phyloP scores from a whole-genome alignment of 1,140 invertebrate species.

The Meloidogyne hapla region DNA sequence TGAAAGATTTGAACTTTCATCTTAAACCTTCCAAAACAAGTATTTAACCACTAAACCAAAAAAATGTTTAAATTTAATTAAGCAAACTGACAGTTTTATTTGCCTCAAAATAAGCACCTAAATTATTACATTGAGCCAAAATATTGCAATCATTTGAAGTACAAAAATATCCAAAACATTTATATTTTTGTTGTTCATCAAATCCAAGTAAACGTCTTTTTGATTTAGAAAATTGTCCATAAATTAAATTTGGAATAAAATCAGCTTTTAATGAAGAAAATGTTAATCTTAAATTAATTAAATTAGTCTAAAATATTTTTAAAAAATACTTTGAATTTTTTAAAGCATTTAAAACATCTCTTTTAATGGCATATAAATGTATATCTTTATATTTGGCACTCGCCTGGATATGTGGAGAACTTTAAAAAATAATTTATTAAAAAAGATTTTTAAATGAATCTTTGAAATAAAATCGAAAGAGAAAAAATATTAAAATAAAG shows the following conservation, averaged over 20 bases:
- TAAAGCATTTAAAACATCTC: constrained; percentile 31
- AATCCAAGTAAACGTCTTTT: neutral
- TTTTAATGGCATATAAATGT: constrained; percentile 48
- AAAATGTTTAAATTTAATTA: neutral
- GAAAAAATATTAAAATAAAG: too few relatives aligned
- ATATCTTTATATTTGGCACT: constrained; percentile 46
- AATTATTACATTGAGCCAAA: constrained; percentile 48
- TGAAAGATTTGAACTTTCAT: too few relatives aligned
- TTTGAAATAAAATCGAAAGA: too few relatives aligned
- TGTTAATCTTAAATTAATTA: neutral
- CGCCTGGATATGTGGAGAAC: constrained; percentile 38
- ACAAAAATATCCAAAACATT: constrained; percentile 41
- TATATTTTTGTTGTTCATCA: constrained; percentile 20
- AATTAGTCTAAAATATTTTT: constrained; percentile 6
- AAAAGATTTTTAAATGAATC: constrained; percentile 4
- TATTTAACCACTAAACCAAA: too few relatives aligned
- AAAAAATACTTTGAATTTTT: constrained; percentile 35
- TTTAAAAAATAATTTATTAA: constrained; percentile 31
- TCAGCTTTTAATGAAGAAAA: constrained; percentile 51
- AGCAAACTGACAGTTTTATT: constrained; percentile 40
- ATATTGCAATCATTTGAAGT: constrained; percentile 23
- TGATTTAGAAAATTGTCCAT: constrained; percentile 32
- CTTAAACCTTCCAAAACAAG: too few relatives aligned
- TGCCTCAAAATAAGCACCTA: constrained; percentile 50
- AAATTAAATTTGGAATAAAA: constrained; percentile 42